Percentiles rank a stretch among this genome's conserved stretches.
Conservation (phyloP, 2,888 invertebrate genomes). For the Scaptomyza flava region DNA sequence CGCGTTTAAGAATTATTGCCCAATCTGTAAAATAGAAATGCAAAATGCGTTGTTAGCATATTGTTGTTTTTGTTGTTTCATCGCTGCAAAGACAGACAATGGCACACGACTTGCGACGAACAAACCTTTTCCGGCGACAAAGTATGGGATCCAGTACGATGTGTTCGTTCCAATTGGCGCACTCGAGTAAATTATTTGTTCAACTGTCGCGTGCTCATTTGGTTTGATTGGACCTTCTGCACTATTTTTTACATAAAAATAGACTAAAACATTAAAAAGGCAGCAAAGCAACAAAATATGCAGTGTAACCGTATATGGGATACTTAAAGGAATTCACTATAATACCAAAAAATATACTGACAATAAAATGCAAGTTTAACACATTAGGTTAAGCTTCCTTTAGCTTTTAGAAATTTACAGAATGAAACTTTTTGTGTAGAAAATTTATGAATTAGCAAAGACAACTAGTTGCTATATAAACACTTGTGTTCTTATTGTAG, state of each 20-base stretch:
- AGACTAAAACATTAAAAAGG: slow-evolving; percentile 56
- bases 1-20: slow-evolving; percentile 12
- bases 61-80: slow-evolving; percentile 36
- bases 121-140: slow-evolving; percentile 20
- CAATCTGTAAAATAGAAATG: slow-evolving; percentile 41
- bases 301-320: slow-evolving; percentile 31
- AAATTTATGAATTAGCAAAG: background rate
- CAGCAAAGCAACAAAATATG: slow-evolving; percentile 53
- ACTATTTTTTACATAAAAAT: slow-evolving; percentile 44
- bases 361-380: background rate
- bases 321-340: background rate
- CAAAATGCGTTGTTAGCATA: slow-evolving; percentile 68
- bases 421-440: background rate
- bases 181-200: slow-evolving; percentile 27
- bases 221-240: slow-evolving; percentile 27
- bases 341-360: slow-evolving; percentile 16
- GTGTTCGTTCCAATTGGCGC: slow-evolving; percentile 17
- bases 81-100: slow-evolving; percentile 42
- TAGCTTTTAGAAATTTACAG: too few relatives aligned
- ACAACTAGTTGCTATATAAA: background rate
- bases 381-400: background rate
- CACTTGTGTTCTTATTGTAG: background rate
- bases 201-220: slow-evolving; percentile 31
- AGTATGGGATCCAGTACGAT: slow-evolving; percentile 36
- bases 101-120: slow-evolving; percentile 13